Evolutionary conservation across 2,888 invertebrate genomes (phyloP), one percentile per base, ranked within the genome.

Genomic region (Athrips mouffetella): DNA sequence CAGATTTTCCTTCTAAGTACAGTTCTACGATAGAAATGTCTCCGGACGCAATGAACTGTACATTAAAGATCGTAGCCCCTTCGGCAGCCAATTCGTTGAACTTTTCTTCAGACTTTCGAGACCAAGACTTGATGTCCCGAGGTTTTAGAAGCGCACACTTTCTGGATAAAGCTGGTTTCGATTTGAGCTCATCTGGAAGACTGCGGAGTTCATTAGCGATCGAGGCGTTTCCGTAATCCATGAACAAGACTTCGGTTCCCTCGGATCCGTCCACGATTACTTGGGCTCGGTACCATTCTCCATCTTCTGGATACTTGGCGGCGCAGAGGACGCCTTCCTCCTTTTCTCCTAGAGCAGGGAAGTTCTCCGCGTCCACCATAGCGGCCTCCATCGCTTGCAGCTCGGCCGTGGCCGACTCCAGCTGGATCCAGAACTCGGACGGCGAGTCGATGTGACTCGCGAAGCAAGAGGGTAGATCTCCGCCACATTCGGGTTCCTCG

Each of bases 391-490:
- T 90, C 7, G 89, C 67, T 52, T 92, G 91, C 27, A 93, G 62
- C 5, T 91, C 91, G 0, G 75, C 56, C 0, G 85, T 69, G 0
- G 86, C 80, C n/a, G 91, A 90, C 61, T 94, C 94, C 53, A 94
- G 84, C 64, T 95, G 95, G 15, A 95, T 90, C 91, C 94, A 95
- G 70, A 96, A 96, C 63, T 95, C 94, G 0, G 90, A 90, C 0
- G 94, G 91, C 0, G 92, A 92, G 68, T 94, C 93, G 0, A 92
- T 87, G 63, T 94, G 94, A 54, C 94, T 93, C 0, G 95, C 91
- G 66, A 92, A 94, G 52, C 94, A 94, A 0, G 91, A 92, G 0
- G 88, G 85, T 29, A 85, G 54, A 58, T 89, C 87, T 3, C 49
- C 52, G 2, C 89, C 91, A 25, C 89, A 90, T 47, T 80, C 80